Percentiles rank a stretch among this genome's conserved stretches.
phyloP scores from a whole-genome alignment of 2,888 invertebrate genomes.

The Monopis laevigella region DNA sequence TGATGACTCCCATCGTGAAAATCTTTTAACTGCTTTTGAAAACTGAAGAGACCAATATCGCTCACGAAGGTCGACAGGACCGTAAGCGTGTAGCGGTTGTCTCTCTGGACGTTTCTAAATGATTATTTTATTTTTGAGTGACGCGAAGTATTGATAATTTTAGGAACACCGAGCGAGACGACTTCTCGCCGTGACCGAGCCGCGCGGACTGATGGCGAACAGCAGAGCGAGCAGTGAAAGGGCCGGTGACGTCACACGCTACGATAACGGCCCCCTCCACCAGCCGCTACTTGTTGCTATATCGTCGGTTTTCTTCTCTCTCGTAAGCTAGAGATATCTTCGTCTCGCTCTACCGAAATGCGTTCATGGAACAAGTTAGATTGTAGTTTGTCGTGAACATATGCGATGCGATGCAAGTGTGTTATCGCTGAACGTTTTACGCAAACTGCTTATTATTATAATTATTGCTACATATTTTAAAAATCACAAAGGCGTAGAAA shows the following conservation, averaged over 20 bases:
- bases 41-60: constrained; percentile 11
- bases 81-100: constrained; percentile 34
- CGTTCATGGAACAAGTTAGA: no score
- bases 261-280: constrained; percentile 46
- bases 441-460: no score
- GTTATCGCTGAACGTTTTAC: no score
- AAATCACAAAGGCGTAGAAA: no score
- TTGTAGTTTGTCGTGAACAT: no score
- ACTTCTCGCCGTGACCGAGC: constrained; percentile 60
- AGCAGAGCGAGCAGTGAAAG: constrained; percentile 57
- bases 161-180: constrained; percentile 49
- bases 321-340: constrained; percentile 27
- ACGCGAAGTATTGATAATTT: constrained; percentile 33
- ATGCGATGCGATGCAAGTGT: no score
- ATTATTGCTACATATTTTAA: no score
- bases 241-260: constrained; percentile 65
- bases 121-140: constrained; percentile 26
- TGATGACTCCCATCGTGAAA: constrained; percentile 51
- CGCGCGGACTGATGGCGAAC: constrained; percentile 51
- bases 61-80: constrained; percentile 40
- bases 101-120: neutral
- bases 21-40: neutral
- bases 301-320: constrained; percentile 33
- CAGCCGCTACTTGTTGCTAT: constrained; percentile 51
- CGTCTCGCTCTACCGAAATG: constrained; percentile 30